Conservation (phyloP, 1,140 invertebrate species). For the Macrostomum lignano region DNA sequence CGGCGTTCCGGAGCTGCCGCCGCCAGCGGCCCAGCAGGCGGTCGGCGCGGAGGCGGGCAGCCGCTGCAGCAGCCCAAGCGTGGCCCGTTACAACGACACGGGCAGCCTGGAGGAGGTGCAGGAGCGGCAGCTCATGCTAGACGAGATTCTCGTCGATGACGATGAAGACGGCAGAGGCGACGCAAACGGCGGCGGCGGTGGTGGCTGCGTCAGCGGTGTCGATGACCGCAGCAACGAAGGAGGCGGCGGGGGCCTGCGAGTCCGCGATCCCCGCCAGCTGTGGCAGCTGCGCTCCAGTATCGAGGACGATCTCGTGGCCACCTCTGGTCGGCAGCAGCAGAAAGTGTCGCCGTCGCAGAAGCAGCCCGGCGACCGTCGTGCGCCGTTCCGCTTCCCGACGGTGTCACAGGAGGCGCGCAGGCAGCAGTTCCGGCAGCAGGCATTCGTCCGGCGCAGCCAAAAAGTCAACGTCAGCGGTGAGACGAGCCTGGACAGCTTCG, state of each 20-base stretch:
- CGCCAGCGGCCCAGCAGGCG: no score
- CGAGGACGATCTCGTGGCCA: conserved; percentile 5
- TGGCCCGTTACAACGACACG: conserved; percentile 32
- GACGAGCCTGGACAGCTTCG: no score
- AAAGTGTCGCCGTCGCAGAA: conserved; percentile 10
- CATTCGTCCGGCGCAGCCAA: no score
- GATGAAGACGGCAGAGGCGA: conserved; percentile 10
- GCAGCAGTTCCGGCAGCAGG: no score
- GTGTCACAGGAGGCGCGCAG: conserved; percentile 3
- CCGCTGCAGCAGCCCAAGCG: conserved; percentile 11
- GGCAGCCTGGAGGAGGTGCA: conserved; percentile 31
- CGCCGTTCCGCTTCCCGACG: no score
- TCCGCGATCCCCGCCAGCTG: conserved; percentile 16
- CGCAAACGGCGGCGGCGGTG: conserved; percentile 6
- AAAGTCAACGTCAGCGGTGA: conserved; percentile 9
- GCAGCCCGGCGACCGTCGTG: no score
- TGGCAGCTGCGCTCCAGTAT: conserved; percentile 6
- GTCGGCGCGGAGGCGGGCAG: conserved; percentile 12
- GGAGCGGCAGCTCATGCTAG: conserved; percentile 16
- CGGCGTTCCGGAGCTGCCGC: no score
- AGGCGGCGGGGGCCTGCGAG: conserved; percentile 14
- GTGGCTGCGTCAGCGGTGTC: no score
- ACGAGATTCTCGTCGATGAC: no score
- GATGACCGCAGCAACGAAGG: conserved; percentile 7
- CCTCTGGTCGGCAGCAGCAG: conserved; percentile 9